phyloP scores from a whole-genome alignment of 2,113 vertebrate species.

The Artemisiospiza belli region DNA sequence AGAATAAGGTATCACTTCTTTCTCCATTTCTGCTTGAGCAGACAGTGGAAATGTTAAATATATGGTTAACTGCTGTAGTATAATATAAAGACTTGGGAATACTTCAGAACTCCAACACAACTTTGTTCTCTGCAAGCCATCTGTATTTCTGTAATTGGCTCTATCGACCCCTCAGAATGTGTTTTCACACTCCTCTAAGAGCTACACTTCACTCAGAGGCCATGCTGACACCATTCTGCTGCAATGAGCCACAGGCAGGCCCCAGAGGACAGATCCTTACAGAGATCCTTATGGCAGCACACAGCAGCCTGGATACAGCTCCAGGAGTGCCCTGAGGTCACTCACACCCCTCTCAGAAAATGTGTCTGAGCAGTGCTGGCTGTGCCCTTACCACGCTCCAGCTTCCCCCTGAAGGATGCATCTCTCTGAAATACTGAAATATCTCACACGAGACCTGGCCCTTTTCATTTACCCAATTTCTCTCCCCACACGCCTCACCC shows the following conservation, averaged over 20 bases:
- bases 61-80: background rate
- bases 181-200: background rate
- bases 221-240: background rate
- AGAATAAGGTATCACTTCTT: background rate
- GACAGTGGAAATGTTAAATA: background rate
- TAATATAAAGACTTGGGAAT: background rate
- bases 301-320: background rate
- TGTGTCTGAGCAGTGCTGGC: background rate
- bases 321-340: background rate
- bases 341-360: background rate
- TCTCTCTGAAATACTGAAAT: background rate
- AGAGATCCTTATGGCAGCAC: background rate
- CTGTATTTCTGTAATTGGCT: background rate
- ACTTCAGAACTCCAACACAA: background rate
- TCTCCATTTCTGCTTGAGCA: background rate
- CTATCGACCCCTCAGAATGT: background rate
- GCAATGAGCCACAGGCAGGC: background rate
- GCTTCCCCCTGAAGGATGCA: background rate
- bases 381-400: background rate
- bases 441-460: accelerated
- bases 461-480: background rate
- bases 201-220: background rate
- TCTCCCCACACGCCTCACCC: background rate
- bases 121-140: background rate
- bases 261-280: background rate